Evolutionary conservation across 2,888 invertebrate genomes (phyloP), one percentile per base, ranked within the genome.

Genomic region (Cyrtodaria siliqua): DNA sequence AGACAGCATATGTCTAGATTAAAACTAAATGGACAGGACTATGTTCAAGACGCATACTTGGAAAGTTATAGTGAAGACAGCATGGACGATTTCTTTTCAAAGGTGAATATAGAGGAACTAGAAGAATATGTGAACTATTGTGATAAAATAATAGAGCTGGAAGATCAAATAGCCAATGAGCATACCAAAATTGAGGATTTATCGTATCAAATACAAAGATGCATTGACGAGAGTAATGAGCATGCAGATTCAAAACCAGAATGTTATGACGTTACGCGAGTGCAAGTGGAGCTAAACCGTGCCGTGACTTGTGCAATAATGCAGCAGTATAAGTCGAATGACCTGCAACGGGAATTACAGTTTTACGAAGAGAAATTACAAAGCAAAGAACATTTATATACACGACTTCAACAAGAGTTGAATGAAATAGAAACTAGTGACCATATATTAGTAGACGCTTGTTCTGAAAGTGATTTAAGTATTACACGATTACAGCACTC

Each of bases 131-230:
- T 96, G n/a, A 95, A 96, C 86, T 94, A 96, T 82, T 93, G 96
- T 86, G 96, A 96, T 87, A 96, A 95, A 92, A 94, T 96, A 57
- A 95, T 96, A 26, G 95, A 95, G 62, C 93, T 96, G 27, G 96
- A 96, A 91, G 96, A 96, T 89, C 94, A 95, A 87, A 93, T 97
- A 69, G 95, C 96, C 70, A 94, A 95, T 69, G 96, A 96, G 91
- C 96, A 96, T 90, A 96, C 96, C 90, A 93, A 95, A 68, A 94
- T 96, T 2, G 95, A 96, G 2, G 94, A 96, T 83, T 91, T 97
- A 44, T 95, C 95, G 38, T 94, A 95, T 75, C 95, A 95, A 55
- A 84, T 89, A 27, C 80, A 82, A 26, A 84, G 83, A 50, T 72
- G 82, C 64, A 78, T 75, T 63, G 29, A 74, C 29, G 52, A 76